Conservation (phyloP, 2,797 vertebrate species). For the Clarias laeviceps region DNA sequence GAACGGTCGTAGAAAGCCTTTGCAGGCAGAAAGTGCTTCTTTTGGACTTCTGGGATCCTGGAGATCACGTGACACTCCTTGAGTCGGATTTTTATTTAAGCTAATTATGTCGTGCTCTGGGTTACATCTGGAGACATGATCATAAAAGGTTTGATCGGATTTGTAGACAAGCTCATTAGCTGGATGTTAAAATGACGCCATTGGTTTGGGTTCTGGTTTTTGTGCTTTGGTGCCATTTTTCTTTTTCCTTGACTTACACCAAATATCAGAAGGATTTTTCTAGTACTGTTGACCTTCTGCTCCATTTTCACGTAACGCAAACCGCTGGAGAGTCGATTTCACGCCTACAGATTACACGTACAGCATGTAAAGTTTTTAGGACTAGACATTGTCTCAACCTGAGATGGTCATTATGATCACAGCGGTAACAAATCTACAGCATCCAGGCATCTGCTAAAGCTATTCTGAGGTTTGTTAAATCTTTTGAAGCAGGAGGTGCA, state of each 20-base stretch:
- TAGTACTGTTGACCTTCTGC: not conserved
- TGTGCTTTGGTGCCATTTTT: not conserved
- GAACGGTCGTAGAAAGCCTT: constrained; percentile 28
- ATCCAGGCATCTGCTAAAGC: not conserved
- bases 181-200: not conserved
- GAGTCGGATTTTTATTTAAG: not conserved
- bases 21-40: not conserved
- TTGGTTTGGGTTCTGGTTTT: not conserved
- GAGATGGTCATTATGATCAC: not conserved
- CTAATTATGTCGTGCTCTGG: constrained; percentile 18
- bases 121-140: constrained; percentile 20
- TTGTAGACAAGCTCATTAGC: not conserved
- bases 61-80: constrained; percentile 10
- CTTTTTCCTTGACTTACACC: not conserved
- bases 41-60: not conserved
- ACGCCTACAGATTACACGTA: not conserved
- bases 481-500: constrained; percentile 1
- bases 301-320: not conserved
- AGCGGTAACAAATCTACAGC: not conserved
- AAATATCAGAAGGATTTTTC: not conserved
- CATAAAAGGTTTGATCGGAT: not conserved
- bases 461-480: not conserved
- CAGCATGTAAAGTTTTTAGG: not conserved
- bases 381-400: too few relatives aligned
- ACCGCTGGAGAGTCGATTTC: not conserved